These are phyloP conservation scores for Sebastes matsubarae DNA, from an alignment of 2,797 vertebrate species.

Conservation along the genomic window DNA sequence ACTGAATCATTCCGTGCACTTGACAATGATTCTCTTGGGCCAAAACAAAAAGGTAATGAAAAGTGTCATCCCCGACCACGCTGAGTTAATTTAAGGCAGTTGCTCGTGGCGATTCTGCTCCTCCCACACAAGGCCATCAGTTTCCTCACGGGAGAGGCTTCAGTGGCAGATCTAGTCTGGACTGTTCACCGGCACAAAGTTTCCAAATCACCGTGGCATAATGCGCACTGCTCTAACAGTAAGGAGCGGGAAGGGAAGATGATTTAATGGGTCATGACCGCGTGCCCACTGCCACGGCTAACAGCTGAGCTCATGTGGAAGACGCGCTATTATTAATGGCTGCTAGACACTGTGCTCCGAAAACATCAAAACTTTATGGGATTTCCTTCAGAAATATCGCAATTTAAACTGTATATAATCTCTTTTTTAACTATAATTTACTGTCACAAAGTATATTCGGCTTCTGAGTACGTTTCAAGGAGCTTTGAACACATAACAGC, in stretches of 20 bases:
- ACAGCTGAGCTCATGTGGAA: background rate
- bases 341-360: background rate
- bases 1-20: background rate
- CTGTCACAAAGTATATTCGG: background rate
- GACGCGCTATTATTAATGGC: background rate
- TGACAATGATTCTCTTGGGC: conserved; percentile 14
- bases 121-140: conserved; percentile 15
- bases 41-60: conserved; percentile 34
- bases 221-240: background rate
- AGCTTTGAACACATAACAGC: background rate
- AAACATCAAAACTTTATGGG: background rate
- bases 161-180: background rate
- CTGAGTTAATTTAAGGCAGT: conserved; percentile 12
- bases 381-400: background rate
- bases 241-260: background rate
- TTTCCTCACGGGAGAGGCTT: background rate
- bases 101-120: background rate
- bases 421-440: background rate
- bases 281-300: background rate
- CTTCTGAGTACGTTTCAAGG: background rate
- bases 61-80: conserved; percentile 23
- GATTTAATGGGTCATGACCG: conserved; percentile 11
- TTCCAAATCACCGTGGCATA: background rate
- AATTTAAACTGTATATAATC: background rate
- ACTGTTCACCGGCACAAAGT: background rate